Conservation (phyloP, 2,113 vertebrate genomes). For the Opisthocomus hoazin region DNA sequence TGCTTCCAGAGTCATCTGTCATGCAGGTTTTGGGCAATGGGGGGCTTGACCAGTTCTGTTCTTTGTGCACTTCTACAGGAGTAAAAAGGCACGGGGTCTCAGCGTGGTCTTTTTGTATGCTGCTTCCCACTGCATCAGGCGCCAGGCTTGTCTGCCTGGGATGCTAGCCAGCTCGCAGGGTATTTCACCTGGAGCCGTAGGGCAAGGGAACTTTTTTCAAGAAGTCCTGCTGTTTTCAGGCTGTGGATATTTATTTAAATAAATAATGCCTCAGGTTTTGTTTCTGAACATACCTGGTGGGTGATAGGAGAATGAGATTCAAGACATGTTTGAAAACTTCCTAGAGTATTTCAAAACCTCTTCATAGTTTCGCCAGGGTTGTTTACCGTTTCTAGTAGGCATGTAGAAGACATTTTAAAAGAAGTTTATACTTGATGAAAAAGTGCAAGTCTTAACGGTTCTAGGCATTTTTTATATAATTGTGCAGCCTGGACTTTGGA, state of each 20-base stretch:
- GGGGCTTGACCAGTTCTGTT: not conserved
- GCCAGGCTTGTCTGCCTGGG: too few relatives aligned
- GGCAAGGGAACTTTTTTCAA: too few relatives aligned
- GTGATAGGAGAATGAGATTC: not conserved
- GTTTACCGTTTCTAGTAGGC: not conserved
- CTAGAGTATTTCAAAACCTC: not conserved
- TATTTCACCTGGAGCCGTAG: too few relatives aligned
- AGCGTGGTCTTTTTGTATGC: rapidly evolving
- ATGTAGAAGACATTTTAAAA: not conserved
- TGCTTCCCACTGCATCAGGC: not conserved
- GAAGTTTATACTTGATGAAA: not conserved
- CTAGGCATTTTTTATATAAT: not conserved
- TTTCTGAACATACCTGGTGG: not conserved
- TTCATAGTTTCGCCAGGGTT: not conserved
- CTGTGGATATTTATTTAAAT: too few relatives aligned
- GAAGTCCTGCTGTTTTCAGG: too few relatives aligned
- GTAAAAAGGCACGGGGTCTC: not conserved
- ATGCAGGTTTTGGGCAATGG: not conserved
- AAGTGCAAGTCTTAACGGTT: not conserved
- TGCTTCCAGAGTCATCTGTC: not conserved
- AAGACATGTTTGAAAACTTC: not conserved
- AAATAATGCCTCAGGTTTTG: not conserved
- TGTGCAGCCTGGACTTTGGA: not conserved
- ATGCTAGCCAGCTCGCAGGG: too few relatives aligned
- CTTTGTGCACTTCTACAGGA: not conserved